These are phyloP conservation scores for Lontra canadensis DNA, from an alignment of 2,113 vertebrate genomes.

Conservation along the genomic window DNA sequence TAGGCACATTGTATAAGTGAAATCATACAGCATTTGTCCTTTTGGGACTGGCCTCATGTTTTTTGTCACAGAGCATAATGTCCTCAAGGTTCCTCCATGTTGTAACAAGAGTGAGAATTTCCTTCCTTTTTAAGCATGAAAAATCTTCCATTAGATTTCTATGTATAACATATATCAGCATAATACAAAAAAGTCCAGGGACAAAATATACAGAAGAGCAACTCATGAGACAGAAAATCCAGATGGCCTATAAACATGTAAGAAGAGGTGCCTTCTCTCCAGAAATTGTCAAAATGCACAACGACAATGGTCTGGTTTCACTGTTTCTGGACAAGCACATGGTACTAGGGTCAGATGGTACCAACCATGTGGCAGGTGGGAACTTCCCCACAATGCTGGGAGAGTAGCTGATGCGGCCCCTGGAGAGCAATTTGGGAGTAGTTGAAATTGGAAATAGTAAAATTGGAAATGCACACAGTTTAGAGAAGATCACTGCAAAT, in stretches of 20 bases:
- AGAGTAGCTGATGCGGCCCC: accelerated
- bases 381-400: accelerated
- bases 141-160: background rate
- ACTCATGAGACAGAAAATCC: background rate
- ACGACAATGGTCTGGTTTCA: accelerated
- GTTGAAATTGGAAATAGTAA: background rate
- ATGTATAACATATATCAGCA: background rate
- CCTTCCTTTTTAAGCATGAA: background rate
- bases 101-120: background rate
- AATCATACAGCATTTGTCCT: background rate
- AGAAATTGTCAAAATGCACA: too few relatives aligned
- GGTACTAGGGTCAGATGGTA: background rate
- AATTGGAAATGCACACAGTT: background rate
- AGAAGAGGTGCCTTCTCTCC: background rate
- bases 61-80: background rate
- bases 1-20: too few relatives aligned
- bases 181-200: background rate
- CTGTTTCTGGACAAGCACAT: background rate
- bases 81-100: background rate
- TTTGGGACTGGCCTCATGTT: background rate
- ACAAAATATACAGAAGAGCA: background rate
- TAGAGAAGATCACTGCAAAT: background rate
- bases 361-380: too few relatives aligned
- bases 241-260: background rate
- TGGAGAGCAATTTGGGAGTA: accelerated